Base-by-base conservation (phyloP, 2,797 vertebrate genomes). In the Orestias chungarensis region DNA sequence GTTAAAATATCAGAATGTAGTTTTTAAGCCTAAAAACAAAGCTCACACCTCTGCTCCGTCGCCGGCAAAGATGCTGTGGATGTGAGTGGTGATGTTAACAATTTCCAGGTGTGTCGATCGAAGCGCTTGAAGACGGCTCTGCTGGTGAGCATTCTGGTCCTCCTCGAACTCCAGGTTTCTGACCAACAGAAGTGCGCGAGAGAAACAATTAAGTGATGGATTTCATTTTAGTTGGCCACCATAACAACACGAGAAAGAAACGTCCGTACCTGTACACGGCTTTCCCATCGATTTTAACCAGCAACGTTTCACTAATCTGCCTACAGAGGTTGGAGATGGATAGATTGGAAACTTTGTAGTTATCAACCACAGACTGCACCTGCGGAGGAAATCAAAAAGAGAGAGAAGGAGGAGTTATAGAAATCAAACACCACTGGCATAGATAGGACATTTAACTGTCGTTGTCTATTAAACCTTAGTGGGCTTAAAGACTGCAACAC, bases 161-260 rank as follows among this genome's bases (percentile, higher is more conserved):
- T 93, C 86, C 80, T 94, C 93, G 66, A 98, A 97, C 65, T 97
- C 95, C 83, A 94, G 68, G 77, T 95, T 95, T 31, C 93, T 93
- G 71, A 62, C 43, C 29, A 31, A 31, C 47, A 62, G 17, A 18
- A 35, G 46, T 20, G 52, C 9, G 20, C 38, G 49, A n/a, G 6
- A 38, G 61, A 64, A 29, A 1, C 20, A 38, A 15, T 62, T 10
- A 7, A 33, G 6, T 33, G 23, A 50, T 42, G 14, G 11, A 10
- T 46, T 61, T 38, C 50, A 33, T 33, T 46, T 71, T 55, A 68
- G 15, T 68, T 18, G 12, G 47, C 31, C 43, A 27, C 1, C n/a
- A 47, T 55, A 20, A 9, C 1, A 12, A 61, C 23, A 23, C 4
- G 71, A 27, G 59, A 3, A 62, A 38, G n/a, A 64, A n/a, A n/a